Conservation (phyloP, 2,113 vertebrate species). For the Numenius arquata region DNA sequence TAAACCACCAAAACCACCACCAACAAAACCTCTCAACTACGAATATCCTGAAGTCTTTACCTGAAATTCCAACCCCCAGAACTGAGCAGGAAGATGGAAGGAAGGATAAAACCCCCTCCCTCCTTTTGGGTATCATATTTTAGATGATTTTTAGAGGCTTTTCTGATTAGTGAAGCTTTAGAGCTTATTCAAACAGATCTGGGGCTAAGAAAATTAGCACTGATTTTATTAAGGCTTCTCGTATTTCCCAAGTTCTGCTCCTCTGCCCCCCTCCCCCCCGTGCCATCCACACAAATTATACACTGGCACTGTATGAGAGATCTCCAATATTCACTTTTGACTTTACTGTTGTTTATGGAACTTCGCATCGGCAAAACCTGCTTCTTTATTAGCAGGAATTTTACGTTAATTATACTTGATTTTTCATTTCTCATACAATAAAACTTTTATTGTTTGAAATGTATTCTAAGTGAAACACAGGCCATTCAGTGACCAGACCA, state of each 20-base stretch:
- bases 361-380: background rate
- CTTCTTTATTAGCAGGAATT: background rate
- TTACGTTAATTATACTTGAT: background rate
- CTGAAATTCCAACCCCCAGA: background rate
- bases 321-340: background rate
- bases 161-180: background rate
- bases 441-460: background rate
- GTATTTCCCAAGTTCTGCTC: background rate
- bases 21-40: background rate
- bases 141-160: background rate
- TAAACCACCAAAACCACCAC: background rate
- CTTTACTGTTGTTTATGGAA: background rate
- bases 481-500: background rate
- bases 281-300: background rate
- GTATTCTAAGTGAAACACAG: background rate
- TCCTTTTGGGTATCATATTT: background rate
- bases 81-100: background rate
- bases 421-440: background rate
- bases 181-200: background rate
- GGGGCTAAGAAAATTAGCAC: background rate
- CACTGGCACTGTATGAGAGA: background rate
- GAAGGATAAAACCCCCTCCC: accelerated
- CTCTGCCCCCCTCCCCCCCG: no score
- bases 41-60: background rate
- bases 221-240: background rate